Percentiles rank a stretch among this genome's conserved stretches.
phyloP scores from a whole-genome alignment of 2,113 vertebrate genomes.

The Vulpes ferrilata region DNA sequence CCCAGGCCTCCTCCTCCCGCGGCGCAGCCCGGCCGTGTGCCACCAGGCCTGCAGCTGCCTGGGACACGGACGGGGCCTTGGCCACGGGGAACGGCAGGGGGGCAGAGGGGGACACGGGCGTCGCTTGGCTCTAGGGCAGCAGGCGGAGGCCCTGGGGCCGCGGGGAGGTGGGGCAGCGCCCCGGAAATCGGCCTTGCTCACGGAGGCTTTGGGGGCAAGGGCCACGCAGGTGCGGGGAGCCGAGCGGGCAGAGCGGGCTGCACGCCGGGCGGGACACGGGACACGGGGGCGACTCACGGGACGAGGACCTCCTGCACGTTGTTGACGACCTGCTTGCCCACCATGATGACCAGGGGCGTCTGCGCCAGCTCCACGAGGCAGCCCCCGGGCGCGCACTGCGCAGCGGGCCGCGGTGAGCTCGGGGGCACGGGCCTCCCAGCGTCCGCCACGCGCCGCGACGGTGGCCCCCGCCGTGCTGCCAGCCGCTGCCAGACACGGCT shows the following conservation, averaged over 20 bases:
- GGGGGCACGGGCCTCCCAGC: too few relatives aligned
- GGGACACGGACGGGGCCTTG: too few relatives aligned
- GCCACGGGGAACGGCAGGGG: too few relatives aligned
- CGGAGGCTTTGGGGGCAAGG: background rate
- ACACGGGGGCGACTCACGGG: constrained; percentile 82
- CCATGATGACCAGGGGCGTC: constrained; percentile 90
- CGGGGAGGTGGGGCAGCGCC: too few relatives aligned
- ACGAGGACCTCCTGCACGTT: constrained; percentile 88
- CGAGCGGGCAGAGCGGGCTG: too few relatives aligned
- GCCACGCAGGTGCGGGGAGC: too few relatives aligned
- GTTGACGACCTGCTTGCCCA: constrained; percentile 91
- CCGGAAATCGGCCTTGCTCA: background rate
- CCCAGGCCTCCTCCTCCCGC: background rate
- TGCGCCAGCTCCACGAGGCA: constrained; percentile 89
- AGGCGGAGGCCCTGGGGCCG: background rate
- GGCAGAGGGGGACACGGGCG: too few relatives aligned
- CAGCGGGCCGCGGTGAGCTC: background rate
- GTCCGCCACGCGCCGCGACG: background rate
- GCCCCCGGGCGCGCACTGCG: constrained; percentile 83
- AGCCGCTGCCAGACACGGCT: background rate
- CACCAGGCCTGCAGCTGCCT: constrained; percentile 89
- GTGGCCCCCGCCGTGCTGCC: background rate
- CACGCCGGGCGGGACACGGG: too few relatives aligned
- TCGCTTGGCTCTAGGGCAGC: too few relatives aligned
- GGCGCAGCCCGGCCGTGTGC: constrained; percentile 76